A percentile compares a stretch with the other conserved stretches of the same genome.
Conservation (phyloP, 1,140 invertebrate genomes). For the Caenorhabditis latens region DNA sequence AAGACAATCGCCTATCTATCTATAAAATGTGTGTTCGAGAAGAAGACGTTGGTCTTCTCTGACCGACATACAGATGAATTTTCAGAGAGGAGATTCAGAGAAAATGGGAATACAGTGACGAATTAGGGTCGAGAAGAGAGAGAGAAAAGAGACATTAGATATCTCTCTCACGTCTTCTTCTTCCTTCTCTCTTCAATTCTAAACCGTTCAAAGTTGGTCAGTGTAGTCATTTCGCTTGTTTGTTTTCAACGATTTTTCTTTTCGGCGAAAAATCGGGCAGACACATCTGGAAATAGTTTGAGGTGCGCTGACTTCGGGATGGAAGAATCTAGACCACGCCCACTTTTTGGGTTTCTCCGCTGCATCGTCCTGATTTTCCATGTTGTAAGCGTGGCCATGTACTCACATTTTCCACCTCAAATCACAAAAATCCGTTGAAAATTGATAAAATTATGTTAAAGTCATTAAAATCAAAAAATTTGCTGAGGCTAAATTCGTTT, state of each 20-base stretch:
- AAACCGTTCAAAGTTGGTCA: background rate
- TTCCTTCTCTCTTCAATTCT: too few species aligned
- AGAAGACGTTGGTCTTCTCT: background rate
- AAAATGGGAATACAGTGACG: background rate
- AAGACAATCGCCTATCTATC: too few species aligned
- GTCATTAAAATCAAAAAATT: too few species aligned
- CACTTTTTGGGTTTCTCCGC: too few species aligned
- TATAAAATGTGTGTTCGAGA: background rate
- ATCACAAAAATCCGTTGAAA: too few species aligned
- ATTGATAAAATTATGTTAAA: too few species aligned
- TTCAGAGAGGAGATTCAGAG: too few species aligned
- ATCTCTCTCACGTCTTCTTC: background rate
- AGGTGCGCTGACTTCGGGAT: background rate
- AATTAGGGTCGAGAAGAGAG: constrained; percentile 6
- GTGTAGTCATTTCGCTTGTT: background rate
- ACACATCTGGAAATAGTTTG: constrained; percentile 21
- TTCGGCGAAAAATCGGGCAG: background rate
- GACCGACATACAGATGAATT: too few species aligned
- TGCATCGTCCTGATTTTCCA: too few species aligned
- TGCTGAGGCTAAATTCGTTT: too few species aligned
- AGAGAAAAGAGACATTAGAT: background rate
- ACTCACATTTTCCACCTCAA: too few species aligned
- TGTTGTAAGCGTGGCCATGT: too few species aligned
- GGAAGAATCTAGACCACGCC: background rate
- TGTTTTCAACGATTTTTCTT: background rate